These are phyloP conservation scores for Argya squamiceps DNA, from an alignment of 2,797 vertebrate species.

Conservation along the genomic window DNA sequence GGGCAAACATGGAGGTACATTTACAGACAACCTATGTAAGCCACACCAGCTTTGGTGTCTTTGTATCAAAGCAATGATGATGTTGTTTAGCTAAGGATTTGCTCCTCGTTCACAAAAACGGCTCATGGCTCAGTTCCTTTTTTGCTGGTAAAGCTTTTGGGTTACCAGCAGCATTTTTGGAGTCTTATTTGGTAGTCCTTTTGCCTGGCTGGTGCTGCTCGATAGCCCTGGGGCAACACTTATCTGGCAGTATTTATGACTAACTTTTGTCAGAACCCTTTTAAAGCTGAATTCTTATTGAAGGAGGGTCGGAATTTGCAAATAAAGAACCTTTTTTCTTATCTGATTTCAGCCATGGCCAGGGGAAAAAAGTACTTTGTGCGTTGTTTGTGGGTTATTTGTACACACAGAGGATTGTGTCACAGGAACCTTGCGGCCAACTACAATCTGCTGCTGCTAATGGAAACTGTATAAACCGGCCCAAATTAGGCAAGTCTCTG, in stretches of 20 bases:
- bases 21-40: not conserved
- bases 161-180: not conserved
- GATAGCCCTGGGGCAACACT: not conserved
- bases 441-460: slow-evolving; percentile 25
- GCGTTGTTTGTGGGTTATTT: slow-evolving; percentile 30
- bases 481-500: not conserved
- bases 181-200: not conserved
- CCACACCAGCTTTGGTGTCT: not conserved
- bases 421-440: not conserved
- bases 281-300: not conserved
- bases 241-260: not conserved
- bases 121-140: not conserved
- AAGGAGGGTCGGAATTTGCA: not conserved
- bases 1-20: not conserved
- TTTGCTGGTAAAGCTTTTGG: not conserved
- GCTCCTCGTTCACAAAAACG: not conserved
- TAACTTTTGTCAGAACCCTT: not conserved
- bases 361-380: not conserved
- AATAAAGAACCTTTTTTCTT: not conserved
- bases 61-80: not conserved
- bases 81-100: not conserved
- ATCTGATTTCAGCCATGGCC: slow-evolving; percentile 6
- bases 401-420: not conserved
- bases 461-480: not conserved
- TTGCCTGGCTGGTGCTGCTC: not conserved